Evolutionary conservation across 2,113 vertebrate genomes (phyloP).

Genomic region (Deroptyus accipitrinus): DNA sequence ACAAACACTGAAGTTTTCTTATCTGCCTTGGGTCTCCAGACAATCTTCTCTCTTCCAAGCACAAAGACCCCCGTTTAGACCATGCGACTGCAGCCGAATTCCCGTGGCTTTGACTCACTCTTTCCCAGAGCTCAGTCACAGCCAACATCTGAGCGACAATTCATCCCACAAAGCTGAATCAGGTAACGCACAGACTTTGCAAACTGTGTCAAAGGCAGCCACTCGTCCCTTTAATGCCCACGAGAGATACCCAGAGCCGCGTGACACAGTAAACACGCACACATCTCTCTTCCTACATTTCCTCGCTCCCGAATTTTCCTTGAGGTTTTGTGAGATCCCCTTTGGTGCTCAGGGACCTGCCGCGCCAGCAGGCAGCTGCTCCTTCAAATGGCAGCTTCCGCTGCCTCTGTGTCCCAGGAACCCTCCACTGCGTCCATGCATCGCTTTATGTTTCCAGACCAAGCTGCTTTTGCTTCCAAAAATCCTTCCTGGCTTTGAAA

Average conservation of each 20-base stretch:
- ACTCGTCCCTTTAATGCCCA: neutral
- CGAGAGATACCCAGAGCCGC: neutral
- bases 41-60: neutral
- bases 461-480: neutral
- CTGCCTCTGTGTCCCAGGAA: neutral
- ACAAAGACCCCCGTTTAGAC: neutral
- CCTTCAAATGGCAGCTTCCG: neutral
- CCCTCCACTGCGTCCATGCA: neutral
- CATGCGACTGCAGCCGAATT: neutral
- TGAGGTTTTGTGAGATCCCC: neutral
- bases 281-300: neutral
- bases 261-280: neutral
- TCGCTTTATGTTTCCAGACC: neutral
- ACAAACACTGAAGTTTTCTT: neutral
- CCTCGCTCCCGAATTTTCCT: neutral
- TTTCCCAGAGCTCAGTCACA: neutral
- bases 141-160: neutral
- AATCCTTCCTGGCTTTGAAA: constrained; percentile 3
- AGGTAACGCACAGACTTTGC: neutral
- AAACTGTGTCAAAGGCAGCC: neutral
- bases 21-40: neutral
- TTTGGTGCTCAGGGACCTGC: neutral
- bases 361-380: neutral
- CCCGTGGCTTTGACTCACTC: neutral
- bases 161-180: neutral